Evolutionary conservation across 2,113 vertebrate genomes (phyloP), one percentile per base, ranked within the genome.

Genomic region (Actenoides lindsayi): DNA sequence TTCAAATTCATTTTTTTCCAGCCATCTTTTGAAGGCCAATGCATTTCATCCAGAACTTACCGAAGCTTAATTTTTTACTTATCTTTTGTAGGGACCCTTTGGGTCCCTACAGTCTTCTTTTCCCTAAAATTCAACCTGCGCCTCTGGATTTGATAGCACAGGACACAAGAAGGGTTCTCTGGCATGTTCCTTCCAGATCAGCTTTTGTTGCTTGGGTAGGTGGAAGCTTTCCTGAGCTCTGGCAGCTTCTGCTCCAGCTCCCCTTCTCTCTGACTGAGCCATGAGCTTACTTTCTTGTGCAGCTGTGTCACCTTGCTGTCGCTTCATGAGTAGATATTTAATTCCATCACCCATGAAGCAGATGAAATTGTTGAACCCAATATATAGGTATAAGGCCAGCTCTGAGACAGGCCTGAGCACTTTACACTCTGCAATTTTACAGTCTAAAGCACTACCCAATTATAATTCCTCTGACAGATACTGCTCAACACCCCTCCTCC

Each of bases 401-500:
- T 85, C 44, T 33, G 12, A 31, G 27, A n/a, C 53, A 80, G 16
- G n/a, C n/a, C 44, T 2, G 3, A 63, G 60, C 1, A 2, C 35
- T 87, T 71, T 41, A 50, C 31, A 20, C 7, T 10, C 28, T 65
- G 44, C 11, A 33, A 9, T 76, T 88, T 53, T 73, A 31, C n/a
- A 89, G 4, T 39, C 41, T 78, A 41, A 93, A 75, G 17, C 30
- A 12, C 23, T 25, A 35, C 13, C 9, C 27, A 73, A 8, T 8
- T 81, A 42, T 17, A 87, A 60, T 54, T 92, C 20, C 21, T 69
- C 75, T 83, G 59, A 59, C 8, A 83, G 50, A 21, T 41, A 24
- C 6, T 69, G 53, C 39, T 4, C 1, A 3, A 60, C 17, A 16
- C 6, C 11, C 1, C 1, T 8, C 4, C 6, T 42, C 25, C 41